Evolutionary conservation across 2,888 invertebrate genomes (phyloP).

Genomic region (Melieria omissa): DNA sequence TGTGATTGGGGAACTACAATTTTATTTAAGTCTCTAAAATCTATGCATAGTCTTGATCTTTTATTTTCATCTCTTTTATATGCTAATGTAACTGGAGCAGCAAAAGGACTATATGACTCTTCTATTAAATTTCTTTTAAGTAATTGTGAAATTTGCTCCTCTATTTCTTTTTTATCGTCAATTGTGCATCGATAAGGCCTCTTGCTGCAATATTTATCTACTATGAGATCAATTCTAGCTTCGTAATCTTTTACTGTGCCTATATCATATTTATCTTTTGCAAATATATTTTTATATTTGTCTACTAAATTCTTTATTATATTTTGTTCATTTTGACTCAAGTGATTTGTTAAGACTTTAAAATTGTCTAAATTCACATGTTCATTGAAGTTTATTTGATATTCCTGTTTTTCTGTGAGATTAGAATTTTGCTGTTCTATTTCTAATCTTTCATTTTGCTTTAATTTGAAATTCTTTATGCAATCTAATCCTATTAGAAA

Average conservation of each 20-base stretch:
- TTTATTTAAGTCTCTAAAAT: conserved; percentile 44
- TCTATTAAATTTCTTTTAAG: conserved; percentile 40
- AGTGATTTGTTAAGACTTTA: conserved; percentile 26
- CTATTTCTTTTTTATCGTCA: conserved; percentile 43
- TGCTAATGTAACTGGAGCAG: conserved; percentile 45
- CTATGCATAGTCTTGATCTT: conserved; percentile 42
- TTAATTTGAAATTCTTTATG: conserved; percentile 39
- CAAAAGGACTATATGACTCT: conserved; percentile 45
- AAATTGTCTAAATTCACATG: conserved; percentile 33
- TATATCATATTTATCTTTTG: conserved; percentile 50
- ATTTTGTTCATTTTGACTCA: conserved; percentile 30
- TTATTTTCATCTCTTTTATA: conserved; percentile 46
- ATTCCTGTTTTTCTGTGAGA: conserved; percentile 18
- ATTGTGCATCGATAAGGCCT: conserved; percentile 42
- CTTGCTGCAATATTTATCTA: conserved; percentile 44
- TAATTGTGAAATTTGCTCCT: conserved; percentile 41
- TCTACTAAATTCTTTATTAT: conserved; percentile 44
- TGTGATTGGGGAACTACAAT: conserved; percentile 43
- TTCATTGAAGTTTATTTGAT: conserved; percentile 42
- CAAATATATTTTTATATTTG: conserved; percentile 46
- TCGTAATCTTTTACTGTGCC: conserved; percentile 49
- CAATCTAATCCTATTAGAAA: conserved; percentile 41
- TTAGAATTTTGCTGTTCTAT: conserved; percentile 28
- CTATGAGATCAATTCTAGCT: conserved; percentile 45
- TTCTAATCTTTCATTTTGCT: conserved; percentile 39